Conservation (phyloP, 2,888 invertebrate species). For the Heliconius cydno region DNA sequence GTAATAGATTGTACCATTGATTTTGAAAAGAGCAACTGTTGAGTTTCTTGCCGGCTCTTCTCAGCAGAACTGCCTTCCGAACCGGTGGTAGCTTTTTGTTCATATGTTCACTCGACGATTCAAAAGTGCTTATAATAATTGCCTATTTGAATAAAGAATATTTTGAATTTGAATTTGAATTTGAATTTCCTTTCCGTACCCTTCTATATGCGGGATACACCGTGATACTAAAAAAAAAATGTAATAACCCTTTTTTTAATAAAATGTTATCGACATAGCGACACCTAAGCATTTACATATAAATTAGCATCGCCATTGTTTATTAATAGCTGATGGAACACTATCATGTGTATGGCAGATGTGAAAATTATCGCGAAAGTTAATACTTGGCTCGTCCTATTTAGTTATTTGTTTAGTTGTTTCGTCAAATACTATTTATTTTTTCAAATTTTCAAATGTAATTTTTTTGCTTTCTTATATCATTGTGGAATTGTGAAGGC, state of each 20-base stretch:
- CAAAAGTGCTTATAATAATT: no score
- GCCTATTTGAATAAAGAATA: no score
- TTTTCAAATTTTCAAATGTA: no score
- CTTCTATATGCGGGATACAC: no score
- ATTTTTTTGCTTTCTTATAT: neutral
- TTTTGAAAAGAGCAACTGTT: no score
- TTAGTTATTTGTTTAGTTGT: neutral
- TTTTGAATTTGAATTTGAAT: no score
- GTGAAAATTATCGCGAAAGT: slow-evolving; percentile 12
- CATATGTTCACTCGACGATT: no score
- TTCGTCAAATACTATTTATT: neutral
- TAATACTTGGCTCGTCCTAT: neutral
- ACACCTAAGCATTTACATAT: slow-evolving; percentile 2
- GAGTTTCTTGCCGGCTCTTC: no score
- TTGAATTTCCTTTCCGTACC: no score
- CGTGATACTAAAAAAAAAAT: neutral
- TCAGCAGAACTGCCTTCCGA: no score
- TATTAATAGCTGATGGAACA: slow-evolving; percentile 6
- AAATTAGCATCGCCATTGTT: slow-evolving; percentile 14
- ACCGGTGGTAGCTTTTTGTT: no score
- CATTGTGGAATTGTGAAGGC: neutral
- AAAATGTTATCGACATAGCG: neutral
- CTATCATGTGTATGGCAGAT: slow-evolving; percentile 12
- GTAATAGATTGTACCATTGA: no score
- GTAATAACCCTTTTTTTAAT: neutral